Conservation (phyloP, 1,140 invertebrate genomes). For the Saccostrea glomerata region DNA sequence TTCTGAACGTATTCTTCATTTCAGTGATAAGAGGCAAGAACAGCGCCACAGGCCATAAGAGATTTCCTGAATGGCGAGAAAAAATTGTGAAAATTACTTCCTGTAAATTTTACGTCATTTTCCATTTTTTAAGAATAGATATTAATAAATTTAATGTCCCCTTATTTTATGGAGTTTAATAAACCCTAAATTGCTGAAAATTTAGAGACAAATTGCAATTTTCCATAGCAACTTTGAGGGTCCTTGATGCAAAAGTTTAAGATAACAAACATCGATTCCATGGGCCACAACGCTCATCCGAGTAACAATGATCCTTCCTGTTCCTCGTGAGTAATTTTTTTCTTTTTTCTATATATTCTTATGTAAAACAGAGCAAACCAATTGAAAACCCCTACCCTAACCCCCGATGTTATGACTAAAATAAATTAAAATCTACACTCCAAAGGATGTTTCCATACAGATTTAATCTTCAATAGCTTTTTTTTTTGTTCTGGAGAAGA, state of each 20-base stretch:
- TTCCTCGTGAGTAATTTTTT: no score
- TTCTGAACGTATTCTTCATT: slow-evolving; percentile 21
- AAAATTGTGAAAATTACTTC: slow-evolving; percentile 25
- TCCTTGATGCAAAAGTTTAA: not conserved
- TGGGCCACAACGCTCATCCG: no score
- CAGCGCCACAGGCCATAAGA: not conserved
- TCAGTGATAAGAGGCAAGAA: not conserved
- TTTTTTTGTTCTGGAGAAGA: no score
- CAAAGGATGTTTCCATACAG: no score
- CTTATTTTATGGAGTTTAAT: not conserved
- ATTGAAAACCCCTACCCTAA: no score
- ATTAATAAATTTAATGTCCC: not conserved
- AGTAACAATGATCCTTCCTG: no score
- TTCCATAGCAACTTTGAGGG: not conserved
- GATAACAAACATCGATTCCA: no score
- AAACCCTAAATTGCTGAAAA: not conserved
- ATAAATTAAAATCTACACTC: no score
- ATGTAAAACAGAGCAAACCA: no score
- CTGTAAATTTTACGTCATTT: not conserved
- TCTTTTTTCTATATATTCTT: no score
- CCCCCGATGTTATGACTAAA: no score
- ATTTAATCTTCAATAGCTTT: no score
- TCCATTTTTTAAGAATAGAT: slow-evolving; percentile 17
- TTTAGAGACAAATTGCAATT: not conserved
- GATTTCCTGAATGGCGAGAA: slow-evolving; percentile 18